phyloP scores from a whole-genome alignment of 2,113 vertebrate genomes.

The Salvelinus sp. region DNA sequence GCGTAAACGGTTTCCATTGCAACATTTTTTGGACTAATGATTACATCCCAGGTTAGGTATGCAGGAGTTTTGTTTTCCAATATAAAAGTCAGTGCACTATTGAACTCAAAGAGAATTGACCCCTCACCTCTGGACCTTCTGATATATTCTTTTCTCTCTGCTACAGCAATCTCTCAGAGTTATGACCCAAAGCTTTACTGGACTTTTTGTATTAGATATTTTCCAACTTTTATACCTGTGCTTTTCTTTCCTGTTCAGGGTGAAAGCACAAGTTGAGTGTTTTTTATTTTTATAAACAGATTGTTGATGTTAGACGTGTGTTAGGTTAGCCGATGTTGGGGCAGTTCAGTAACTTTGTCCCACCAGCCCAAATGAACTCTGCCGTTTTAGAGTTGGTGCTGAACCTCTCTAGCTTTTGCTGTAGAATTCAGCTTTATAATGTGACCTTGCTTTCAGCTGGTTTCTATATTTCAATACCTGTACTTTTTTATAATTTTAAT shows the following conservation, averaged over 20 bases:
- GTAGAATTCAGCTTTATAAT: neutral
- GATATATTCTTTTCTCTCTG: neutral
- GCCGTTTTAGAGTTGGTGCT: neutral
- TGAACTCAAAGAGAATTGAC: slow-evolving; percentile 1
- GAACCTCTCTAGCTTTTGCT: neutral
- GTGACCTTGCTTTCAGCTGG: neutral
- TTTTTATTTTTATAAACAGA: neutral
- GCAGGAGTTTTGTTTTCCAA: neutral
- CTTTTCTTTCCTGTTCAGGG: neutral
- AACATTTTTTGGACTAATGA: too few relatives aligned
- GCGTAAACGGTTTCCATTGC: too few relatives aligned
- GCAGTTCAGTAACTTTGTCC: neutral
- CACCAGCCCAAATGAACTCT: neutral
- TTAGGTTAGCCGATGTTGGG: neutral
- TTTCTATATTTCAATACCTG: neutral
- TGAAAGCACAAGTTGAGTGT: neutral
- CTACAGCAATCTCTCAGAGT: slow-evolving; percentile 32
- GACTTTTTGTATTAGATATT: slow-evolving; percentile 15
- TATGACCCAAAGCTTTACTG: slow-evolving; percentile 12
- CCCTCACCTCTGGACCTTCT: neutral
- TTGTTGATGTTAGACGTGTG: neutral
- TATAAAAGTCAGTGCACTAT: neutral
- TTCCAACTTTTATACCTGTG: neutral
- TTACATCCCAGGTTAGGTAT: neutral
- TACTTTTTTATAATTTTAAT: slow-evolving; percentile 16